Evolutionary conservation across 2,113 vertebrate species (phyloP).

Genomic region (Crotalus helleri): DNA sequence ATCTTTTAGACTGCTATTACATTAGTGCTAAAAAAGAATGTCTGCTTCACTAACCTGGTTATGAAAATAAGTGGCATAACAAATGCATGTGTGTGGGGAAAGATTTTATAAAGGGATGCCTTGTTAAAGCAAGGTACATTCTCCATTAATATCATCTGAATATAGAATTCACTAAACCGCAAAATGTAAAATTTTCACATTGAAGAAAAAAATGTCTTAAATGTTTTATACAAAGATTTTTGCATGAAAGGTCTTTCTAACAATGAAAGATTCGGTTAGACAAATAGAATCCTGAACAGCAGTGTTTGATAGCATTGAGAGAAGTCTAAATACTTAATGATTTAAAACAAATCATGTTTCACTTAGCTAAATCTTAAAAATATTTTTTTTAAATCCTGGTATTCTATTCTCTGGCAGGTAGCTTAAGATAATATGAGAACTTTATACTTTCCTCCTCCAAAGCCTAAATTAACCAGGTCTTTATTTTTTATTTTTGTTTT

Average conservation of each 20-base stretch:
- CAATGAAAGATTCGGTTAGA: conserved; percentile 65
- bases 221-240: conserved; percentile 21
- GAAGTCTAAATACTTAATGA: conserved; percentile 50
- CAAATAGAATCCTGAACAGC: conserved; percentile 61
- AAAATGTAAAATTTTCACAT: conserved; percentile 40
- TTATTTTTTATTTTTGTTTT: conserved; percentile 65
- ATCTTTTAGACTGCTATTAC: conserved; percentile 74
- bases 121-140: conserved; percentile 56
- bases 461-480: conserved; percentile 72
- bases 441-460: conserved; percentile 63
- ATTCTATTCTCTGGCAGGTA: conserved; percentile 35
- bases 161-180: conserved; percentile 33
- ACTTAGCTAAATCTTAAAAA: conserved; percentile 58
- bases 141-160: conserved; percentile 23
- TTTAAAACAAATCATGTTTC: conserved; percentile 56
- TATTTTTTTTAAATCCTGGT: conserved; percentile 29
- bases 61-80: conserved; percentile 54
- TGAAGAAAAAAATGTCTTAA: conserved; percentile 37
- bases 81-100: conserved; percentile 16
- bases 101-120: conserved; percentile 49
- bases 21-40: conserved; percentile 71
- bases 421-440: conserved; percentile 70
- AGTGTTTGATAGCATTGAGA: conserved; percentile 54
- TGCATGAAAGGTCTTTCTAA: conserved; percentile 39
- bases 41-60: conserved; percentile 62